Evolutionary conservation across 1,140 invertebrate genomes (phyloP).

Genomic region (Drosophila sulfurigaster): DNA sequence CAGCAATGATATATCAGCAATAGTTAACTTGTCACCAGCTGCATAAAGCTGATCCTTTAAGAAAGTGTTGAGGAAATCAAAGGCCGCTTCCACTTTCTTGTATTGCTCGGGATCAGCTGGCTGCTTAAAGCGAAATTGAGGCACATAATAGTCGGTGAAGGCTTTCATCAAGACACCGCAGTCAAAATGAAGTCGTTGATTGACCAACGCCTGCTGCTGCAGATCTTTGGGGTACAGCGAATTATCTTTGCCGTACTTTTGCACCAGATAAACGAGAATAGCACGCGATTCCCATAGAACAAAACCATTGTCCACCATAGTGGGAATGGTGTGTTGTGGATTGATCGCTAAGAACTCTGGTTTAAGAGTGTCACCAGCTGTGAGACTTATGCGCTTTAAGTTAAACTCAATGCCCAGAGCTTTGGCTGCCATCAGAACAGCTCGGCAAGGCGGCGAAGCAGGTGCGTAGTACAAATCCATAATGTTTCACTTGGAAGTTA

Average conservation of each 20-base stretch:
- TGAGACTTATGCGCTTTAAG: slow-evolving; percentile 87
- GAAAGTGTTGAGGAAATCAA: slow-evolving; percentile 88
- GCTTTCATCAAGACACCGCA: slow-evolving; percentile 88
- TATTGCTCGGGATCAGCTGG: slow-evolving; percentile 87
- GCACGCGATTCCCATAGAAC: slow-evolving; percentile 89
- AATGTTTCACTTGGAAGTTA: neutral
- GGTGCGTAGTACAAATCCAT: slow-evolving; percentile 88
- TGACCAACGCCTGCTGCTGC: slow-evolving; percentile 88
- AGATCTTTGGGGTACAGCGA: slow-evolving; percentile 89
- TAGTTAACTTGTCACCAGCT: slow-evolving; percentile 88
- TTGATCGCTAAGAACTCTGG: slow-evolving; percentile 89
- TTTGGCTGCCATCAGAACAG: slow-evolving; percentile 88
- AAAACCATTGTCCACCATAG: slow-evolving; percentile 88
- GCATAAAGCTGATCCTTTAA: slow-evolving; percentile 88
- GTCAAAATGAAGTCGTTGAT: slow-evolving; percentile 91
- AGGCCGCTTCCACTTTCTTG: slow-evolving; percentile 87
- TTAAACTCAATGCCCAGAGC: slow-evolving; percentile 90
- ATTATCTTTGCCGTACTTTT: slow-evolving; percentile 89
- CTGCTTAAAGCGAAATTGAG: slow-evolving; percentile 87
- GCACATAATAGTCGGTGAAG: slow-evolving; percentile 88
- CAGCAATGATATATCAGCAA: slow-evolving; percentile 89
- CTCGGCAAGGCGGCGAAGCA: slow-evolving; percentile 88
- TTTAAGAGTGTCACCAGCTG: slow-evolving; percentile 88
- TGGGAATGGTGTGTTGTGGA: slow-evolving; percentile 87
- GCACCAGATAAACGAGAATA: slow-evolving; percentile 89